A percentile compares a stretch with the other conserved stretches of the same genome.
phyloP scores from a whole-genome alignment of 2,797 vertebrate genomes.

The Neopelma chrysocephalum region DNA sequence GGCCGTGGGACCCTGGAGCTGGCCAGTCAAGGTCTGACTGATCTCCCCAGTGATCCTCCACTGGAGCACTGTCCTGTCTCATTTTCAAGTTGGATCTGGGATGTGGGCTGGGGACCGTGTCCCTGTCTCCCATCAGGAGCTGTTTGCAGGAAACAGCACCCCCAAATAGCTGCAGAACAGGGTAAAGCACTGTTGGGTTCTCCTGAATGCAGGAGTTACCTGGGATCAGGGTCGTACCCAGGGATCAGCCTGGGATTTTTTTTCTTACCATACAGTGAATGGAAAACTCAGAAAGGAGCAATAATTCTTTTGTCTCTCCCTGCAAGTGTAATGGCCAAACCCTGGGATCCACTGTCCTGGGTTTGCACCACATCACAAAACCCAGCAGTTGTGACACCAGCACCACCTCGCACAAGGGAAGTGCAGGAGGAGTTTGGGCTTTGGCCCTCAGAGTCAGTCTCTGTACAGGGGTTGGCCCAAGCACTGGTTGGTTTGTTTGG shows the following conservation, averaged over 20 bases:
- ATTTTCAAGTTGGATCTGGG: not conserved
- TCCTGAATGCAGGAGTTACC: not conserved
- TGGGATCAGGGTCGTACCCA: not conserved
- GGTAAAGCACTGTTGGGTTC: not conserved
- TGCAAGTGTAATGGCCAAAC: not conserved
- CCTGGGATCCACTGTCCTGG: not conserved
- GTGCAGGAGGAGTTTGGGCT: not conserved
- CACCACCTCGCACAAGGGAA: not conserved
- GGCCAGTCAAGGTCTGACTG: not conserved
- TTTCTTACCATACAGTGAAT: not conserved
- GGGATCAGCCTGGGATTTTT: not conserved
- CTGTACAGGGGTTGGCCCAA: not conserved
- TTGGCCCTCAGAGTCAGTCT: not conserved
- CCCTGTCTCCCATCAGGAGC: not conserved
- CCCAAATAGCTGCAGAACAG: not conserved
- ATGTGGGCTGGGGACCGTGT: not conserved
- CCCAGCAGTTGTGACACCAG: not conserved
- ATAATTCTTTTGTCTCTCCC: not conserved
- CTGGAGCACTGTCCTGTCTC: not conserved
- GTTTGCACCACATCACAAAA: not conserved
- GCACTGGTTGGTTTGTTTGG: not conserved
- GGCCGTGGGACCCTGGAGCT: accelerated
- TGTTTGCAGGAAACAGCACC: not conserved
- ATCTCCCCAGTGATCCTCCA: not conserved
- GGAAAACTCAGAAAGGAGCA: not conserved